phyloP scores from a whole-genome alignment of 1,140 invertebrate genomes.

The Pygmarrhopalites habei region DNA sequence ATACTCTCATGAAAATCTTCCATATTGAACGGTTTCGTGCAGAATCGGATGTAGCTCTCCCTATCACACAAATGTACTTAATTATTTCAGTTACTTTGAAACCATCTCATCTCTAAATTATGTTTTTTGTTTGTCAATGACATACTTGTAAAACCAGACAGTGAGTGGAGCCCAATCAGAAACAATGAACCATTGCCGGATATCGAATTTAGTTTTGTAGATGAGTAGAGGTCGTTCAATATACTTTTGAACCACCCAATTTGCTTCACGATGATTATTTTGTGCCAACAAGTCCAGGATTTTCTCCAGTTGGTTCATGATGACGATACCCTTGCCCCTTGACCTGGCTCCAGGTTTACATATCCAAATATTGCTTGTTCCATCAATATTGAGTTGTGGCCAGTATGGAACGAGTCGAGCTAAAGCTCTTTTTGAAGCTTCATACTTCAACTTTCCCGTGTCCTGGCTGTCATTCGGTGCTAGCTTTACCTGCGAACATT shows the following conservation, averaged over 20 bases:
- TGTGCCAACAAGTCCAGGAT: conserved; percentile 63
- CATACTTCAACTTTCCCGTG: conserved; percentile 46
- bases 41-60: conserved; percentile 85
- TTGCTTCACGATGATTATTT: conserved; percentile 43
- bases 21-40: conserved; percentile 79
- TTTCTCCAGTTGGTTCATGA: conserved; percentile 78
- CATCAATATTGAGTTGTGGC: conserved; percentile 65
- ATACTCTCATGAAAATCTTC: conserved; percentile 84
- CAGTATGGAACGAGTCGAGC: conserved; percentile 57
- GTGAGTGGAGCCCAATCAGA: conserved; percentile 81
- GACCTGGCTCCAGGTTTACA: conserved; percentile 91
- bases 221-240: conserved; percentile 72
- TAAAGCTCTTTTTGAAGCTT: conserved; percentile 49
- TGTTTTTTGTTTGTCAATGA: conserved; percentile 32
- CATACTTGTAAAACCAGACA: conserved; percentile 83
- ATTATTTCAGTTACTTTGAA: no score
- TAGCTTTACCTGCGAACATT: no score
- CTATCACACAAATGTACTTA: conserved; percentile 45
- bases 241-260: conserved; percentile 39
- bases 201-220: conserved; percentile 88
- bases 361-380: conserved; percentile 87
- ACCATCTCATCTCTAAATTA: no score
- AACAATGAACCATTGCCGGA: conserved; percentile 84
- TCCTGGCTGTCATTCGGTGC: conserved; percentile 41
- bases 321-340: conserved; percentile 78